Evolutionary conservation across 2,888 invertebrate genomes (phyloP), one percentile per base, ranked within the genome.

Genomic region (Oxyteleia sp.): DNA sequence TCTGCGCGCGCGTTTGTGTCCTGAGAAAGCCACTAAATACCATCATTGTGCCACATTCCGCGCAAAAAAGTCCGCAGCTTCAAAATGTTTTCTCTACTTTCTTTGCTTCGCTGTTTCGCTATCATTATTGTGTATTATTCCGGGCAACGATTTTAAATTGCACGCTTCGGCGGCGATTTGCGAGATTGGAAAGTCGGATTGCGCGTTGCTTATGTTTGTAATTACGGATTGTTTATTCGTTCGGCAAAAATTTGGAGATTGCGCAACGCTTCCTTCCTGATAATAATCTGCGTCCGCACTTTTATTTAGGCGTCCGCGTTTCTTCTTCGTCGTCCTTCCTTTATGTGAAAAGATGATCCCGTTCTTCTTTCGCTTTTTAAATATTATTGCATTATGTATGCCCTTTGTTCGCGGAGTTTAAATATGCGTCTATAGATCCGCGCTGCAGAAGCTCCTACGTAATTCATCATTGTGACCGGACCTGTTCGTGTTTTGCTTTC

Each of bases 11-110:
- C 13, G 61, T 35, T 45, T 49, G 61, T 47, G 61, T 80, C 71
- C 79, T 32, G 64, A 63, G 71, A 71, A 49, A 71, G 80, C 66
- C 80, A 49, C 80, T 80, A 72, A 72, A 80, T 66, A 59, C 66
- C 51, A 45, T 57, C 72, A 64, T 72, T 80, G 80, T 80, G 72
- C 80, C 72, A 72, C 59, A 72, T 80, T 80, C 63, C 45, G 32
- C 43, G 64, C 55, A 61, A 71, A 72, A 79, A 66, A 61, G 29
- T 53, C 51, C 32, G 49, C 45, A 61, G 51, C 53, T 51, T 59
- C 68, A 45, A 76, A 76, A 68, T 68, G 49, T 69, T 63, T 59
- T 63, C 69, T 63, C 45, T 38, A 69, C 69, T 78, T 78, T 69
- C 55, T 78, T 69, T 55, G 47, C 35, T 16, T 13, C 45, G 51